Percentiles rank a stretch among this genome's conserved stretches.
These are phyloP conservation scores for Ectemnius cavifrons DNA, from an alignment of 2,888 invertebrate species.

Conservation along the genomic window DNA sequence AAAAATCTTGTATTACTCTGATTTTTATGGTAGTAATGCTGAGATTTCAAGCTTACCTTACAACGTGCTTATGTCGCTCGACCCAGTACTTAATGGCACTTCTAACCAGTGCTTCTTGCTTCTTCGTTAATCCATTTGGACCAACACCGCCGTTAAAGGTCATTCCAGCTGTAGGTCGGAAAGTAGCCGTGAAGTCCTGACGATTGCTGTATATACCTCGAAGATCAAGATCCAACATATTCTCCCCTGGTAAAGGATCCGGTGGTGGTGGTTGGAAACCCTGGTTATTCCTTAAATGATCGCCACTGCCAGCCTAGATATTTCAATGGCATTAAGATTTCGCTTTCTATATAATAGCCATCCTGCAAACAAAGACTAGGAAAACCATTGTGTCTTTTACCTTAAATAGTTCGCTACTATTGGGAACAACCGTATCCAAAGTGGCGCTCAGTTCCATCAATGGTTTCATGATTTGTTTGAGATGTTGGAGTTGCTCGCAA, in stretches of 20 bases:
- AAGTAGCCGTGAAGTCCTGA: constrained; percentile 88
- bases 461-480: constrained; percentile 92
- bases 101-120: constrained; percentile 90
- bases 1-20: too few relatives aligned
- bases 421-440: constrained; percentile 85
- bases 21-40: neutral
- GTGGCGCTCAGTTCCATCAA: constrained; percentile 92
- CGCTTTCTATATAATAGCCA: neutral
- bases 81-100: constrained; percentile 95
- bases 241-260: constrained; percentile 65
- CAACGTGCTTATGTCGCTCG: constrained; percentile 92
- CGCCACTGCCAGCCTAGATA: constrained; percentile 70
- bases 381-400: constrained; percentile 39
- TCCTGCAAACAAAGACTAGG: neutral
- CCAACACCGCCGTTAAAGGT: constrained; percentile 80
- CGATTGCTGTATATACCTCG: constrained; percentile 88
- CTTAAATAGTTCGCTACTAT: constrained; percentile 79
- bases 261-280: constrained; percentile 49
- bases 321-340: neutral
- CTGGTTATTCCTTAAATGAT: constrained; percentile 67
- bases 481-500: constrained; percentile 90
- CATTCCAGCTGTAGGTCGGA: constrained; percentile 80
- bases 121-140: constrained; percentile 89
- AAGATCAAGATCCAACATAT: constrained; percentile 82
- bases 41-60: constrained; percentile 82